These are phyloP conservation scores for Lateolabrax maculatus DNA, from an alignment of 2,797 vertebrate species.

Conservation along the genomic window DNA sequence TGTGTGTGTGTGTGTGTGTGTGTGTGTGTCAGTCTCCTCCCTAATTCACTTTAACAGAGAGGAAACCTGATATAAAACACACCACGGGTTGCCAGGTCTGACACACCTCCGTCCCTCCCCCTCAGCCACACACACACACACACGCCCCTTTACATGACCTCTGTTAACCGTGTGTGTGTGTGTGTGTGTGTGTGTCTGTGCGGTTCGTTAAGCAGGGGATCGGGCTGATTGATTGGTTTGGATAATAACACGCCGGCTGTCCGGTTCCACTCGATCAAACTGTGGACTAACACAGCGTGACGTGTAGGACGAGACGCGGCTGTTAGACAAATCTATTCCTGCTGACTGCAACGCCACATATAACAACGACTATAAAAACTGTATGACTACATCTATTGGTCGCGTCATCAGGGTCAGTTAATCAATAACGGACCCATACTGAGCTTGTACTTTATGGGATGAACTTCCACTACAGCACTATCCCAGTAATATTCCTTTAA, in stretches of 20 bases:
- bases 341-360: neutral
- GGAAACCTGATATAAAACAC: neutral
- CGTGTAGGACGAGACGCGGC: conserved; percentile 56
- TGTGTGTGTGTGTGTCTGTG: conserved; percentile 19
- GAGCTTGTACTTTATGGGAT: neutral
- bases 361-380: neutral
- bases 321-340: conserved; percentile 13
- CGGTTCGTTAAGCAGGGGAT: conserved; percentile 60
- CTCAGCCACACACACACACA: conserved; percentile 1
- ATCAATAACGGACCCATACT: neutral
- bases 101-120: conserved; percentile 25
- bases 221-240: conserved; percentile 69
- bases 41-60: neutral
- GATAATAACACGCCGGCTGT: conserved; percentile 62
- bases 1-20: conserved; percentile 8
- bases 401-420: no score
- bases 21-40: neutral
- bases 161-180: conserved; percentile 22
- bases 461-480: no score
- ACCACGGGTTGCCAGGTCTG: conserved; percentile 19
- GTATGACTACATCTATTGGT: no score
- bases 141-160: conserved; percentile 49
- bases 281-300: conserved; percentile 58
- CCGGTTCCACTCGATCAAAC: conserved; percentile 54
- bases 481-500: neutral